These are phyloP conservation scores for Amniataba percoides DNA, from an alignment of 2,797 vertebrate species.

Conservation along the genomic window DNA sequence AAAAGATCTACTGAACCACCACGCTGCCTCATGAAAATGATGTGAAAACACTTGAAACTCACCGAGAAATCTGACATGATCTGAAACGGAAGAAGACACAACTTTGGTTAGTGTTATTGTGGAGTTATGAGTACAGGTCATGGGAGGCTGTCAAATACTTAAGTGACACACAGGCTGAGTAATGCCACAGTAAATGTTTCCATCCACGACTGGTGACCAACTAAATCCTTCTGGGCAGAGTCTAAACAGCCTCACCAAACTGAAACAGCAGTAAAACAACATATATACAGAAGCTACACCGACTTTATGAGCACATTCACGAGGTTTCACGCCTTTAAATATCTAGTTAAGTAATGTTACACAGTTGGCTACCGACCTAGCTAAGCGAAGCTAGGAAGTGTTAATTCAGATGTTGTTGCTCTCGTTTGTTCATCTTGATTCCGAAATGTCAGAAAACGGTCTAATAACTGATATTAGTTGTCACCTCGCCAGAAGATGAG, in stretches of 20 bases:
- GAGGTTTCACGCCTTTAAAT: background rate
- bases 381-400: constrained; percentile 51
- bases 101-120: constrained; percentile 29
- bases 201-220: constrained; percentile 48
- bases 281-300: background rate
- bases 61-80: constrained; percentile 89
- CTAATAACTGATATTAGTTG: background rate
- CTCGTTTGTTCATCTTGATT: constrained; percentile 45
- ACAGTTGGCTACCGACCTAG: constrained; percentile 64
- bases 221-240: constrained; percentile 36
- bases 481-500: constrained; percentile 56
- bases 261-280: background rate
- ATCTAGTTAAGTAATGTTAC: constrained; percentile 21
- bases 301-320: background rate
- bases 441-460: background rate
- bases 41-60: constrained; percentile 63
- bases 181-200: constrained; percentile 72
- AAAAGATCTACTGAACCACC: background rate
- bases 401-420: too few species aligned
- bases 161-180: constrained; percentile 60
- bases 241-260: background rate
- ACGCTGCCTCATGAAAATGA: background rate
- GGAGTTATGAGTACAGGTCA: constrained; percentile 14
- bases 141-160: constrained; percentile 50
- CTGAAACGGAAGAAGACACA: constrained; percentile 68